phyloP scores from a whole-genome alignment of 1,140 invertebrate species.

The Heliconius melpomene region DNA sequence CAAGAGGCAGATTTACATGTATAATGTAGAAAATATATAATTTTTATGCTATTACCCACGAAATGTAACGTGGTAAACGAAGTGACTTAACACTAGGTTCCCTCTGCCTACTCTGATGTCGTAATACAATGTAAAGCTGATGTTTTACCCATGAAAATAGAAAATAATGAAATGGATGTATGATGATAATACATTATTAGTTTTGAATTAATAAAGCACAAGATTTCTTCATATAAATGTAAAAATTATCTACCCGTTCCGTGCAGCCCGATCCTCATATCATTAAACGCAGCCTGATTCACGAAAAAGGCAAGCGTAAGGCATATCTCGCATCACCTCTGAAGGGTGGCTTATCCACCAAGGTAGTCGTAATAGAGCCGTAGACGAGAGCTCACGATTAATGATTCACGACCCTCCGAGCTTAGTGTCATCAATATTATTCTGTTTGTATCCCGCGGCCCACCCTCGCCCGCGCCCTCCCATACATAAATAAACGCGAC shows the following conservation, averaged over 20 bases:
- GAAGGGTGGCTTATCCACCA: slow-evolving; percentile 75
- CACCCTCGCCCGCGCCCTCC: slow-evolving; percentile 76
- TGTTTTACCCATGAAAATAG: no score
- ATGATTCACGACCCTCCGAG: slow-evolving; percentile 80
- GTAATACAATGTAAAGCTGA: no score
- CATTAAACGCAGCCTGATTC: slow-evolving; percentile 42
- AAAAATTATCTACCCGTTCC: not conserved
- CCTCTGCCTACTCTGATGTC: no score
- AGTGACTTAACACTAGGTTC: no score
- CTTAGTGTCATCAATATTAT: slow-evolving; percentile 81
- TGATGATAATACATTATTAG: no score
- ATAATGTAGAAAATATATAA: no score
- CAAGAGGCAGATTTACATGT: no score
- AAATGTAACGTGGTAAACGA: no score
- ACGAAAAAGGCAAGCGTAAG: slow-evolving; percentile 61
- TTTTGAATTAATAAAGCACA: no score
- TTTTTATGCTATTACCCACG: no score
- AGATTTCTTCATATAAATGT: not conserved
- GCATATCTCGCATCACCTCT: slow-evolving; percentile 53
- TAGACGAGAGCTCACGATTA: slow-evolving; percentile 77
- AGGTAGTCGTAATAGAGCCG: slow-evolving; percentile 78
- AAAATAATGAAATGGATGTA: no score
- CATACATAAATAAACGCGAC: slow-evolving; percentile 81
- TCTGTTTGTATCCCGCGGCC: slow-evolving; percentile 78
- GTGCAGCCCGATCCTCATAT: not conserved